Evolutionary conservation across 1,140 invertebrate species (phyloP).

Genomic region (Leptopilina clavipes): DNA sequence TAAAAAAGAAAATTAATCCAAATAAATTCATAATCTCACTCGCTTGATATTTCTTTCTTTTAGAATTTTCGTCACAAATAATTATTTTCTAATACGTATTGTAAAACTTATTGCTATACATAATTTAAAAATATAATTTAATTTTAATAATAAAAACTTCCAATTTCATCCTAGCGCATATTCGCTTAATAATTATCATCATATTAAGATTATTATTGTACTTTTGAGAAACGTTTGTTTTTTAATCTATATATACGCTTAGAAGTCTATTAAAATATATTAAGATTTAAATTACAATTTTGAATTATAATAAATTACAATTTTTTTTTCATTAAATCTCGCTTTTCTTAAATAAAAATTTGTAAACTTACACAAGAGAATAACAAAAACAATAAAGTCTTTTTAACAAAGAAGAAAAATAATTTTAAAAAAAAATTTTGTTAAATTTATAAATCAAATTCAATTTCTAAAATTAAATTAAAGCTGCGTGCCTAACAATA

Average conservation of each 20-base stretch:
- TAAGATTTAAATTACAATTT: not conserved
- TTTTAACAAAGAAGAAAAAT: not conserved
- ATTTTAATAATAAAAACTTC: not conserved
- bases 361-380: not conserved
- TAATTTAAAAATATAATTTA: not conserved
- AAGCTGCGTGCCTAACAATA: not conserved
- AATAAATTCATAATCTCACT: not conserved
- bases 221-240: not conserved
- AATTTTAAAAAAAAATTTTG: not conserved
- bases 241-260: not conserved
- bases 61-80: not conserved
- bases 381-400: not conserved
- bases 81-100: not conserved
- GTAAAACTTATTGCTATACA: not conserved
- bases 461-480: not conserved
- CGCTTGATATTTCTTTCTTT: not conserved
- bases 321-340: no score
- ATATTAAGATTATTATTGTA: slow-evolving; percentile 14
- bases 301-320: not conserved
- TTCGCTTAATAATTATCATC: not conserved
- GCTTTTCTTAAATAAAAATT: not conserved
- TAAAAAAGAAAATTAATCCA: not conserved
- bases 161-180: not conserved
- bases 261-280: not conserved
- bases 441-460: not conserved